phyloP scores from a whole-genome alignment of 2,797 vertebrate genomes.

The Melanogrammus aeglefinus region DNA sequence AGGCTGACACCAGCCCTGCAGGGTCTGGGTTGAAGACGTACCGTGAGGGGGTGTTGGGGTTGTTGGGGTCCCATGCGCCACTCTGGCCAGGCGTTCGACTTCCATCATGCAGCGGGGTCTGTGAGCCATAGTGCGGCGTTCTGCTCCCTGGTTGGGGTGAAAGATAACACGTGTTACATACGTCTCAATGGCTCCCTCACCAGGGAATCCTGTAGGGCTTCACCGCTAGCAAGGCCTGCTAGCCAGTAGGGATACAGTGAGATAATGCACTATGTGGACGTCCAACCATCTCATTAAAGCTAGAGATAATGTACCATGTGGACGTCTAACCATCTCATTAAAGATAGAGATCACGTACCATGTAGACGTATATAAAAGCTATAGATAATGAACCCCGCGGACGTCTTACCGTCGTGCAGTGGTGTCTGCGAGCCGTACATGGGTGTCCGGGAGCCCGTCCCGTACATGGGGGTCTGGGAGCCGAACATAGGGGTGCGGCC shows the following conservation, averaged over 20 bases:
- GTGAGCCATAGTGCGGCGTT: conserved; percentile 92
- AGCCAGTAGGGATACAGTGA: background rate
- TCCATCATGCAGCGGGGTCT: conserved; percentile 91
- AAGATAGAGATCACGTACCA: no score
- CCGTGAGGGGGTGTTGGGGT: conserved; percentile 93
- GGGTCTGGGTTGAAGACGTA: conserved; percentile 35
- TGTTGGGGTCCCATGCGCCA: conserved; percentile 94
- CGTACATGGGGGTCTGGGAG: conserved; percentile 92
- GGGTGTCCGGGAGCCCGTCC: conserved; percentile 88
- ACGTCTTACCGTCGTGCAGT: conserved; percentile 81
- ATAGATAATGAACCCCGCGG: background rate
- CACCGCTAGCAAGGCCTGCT: no score
- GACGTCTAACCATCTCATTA: no score
- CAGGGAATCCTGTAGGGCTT: no score
- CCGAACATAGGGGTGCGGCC: conserved; percentile 90
- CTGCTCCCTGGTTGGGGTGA: conserved; percentile 75
- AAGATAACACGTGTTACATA: background rate
- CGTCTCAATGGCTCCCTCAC: background rate
- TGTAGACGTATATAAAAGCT: no score
- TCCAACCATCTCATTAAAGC: no score
- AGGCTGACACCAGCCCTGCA: background rate
- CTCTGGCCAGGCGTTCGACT: conserved; percentile 94
- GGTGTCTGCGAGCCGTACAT: conserved; percentile 95
- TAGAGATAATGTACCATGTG: no score
- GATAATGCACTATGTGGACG: background rate